A percentile compares a stretch with the other conserved stretches of the same genome.
Conservation (phyloP, 2,797 vertebrate species). For the Melopsittacus undulatus region DNA sequence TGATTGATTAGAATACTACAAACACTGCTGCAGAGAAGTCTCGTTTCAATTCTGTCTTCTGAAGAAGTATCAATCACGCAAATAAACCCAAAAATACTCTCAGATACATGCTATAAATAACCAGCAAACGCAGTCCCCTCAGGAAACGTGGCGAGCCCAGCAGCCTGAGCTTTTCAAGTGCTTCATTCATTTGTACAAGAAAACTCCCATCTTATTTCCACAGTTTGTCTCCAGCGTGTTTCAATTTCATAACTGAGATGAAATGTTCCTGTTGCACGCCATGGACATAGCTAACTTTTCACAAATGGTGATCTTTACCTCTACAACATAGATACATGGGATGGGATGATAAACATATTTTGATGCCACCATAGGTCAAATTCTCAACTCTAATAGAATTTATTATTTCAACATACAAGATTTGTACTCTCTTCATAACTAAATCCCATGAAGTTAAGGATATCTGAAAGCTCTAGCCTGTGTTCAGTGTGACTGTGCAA, state of each 20-base stretch:
- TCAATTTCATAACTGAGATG: neutral
- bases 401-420: neutral
- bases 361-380: neutral
- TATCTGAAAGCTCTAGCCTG: neutral
- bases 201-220: neutral
- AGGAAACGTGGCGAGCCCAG: neutral
- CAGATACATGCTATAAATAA: neutral
- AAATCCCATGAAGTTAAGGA: neutral
- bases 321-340: rapidly evolving
- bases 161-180: neutral
- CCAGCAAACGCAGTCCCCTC: neutral
- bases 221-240: neutral
- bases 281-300: neutral
- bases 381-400: neutral
- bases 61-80: neutral
- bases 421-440: neutral
- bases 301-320: neutral
- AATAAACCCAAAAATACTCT: neutral
- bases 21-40: neutral
- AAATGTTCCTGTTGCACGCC: neutral
- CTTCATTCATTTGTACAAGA: neutral
- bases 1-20: neutral
- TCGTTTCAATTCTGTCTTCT: conserved; percentile 32
- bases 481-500: neutral
- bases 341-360: neutral